Base-by-base conservation (phyloP, 1,140 invertebrate genomes). In the Bombus difficillimus region DNA sequence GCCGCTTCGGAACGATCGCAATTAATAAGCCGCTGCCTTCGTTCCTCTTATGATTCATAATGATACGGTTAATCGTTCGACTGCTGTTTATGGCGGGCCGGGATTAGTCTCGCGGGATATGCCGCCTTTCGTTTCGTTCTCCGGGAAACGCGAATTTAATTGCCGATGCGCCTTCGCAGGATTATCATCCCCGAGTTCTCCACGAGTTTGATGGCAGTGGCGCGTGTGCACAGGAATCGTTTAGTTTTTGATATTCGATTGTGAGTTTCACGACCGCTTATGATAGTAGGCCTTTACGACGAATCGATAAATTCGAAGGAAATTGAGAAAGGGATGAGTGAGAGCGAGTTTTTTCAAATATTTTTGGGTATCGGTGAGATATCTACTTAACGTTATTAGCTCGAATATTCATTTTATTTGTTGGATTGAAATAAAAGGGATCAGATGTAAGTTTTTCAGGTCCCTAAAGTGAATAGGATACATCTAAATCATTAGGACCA, bases 61-160 rank as follows among this genome's bases (percentile, higher is more conserved):
- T 86, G 69, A 87, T 87, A 79, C 68, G 80, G 73, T 88, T 62
- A 84, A 87, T 72, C 72, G 71, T 79, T 64, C 71, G 81, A 75
- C 41, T 64, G 79, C 66, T 74, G 71, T 82, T 82, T 74, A 73
- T 74, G 53, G n/a, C 66, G 18, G 57, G 41, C 34, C 34, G 10
- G 37, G 43, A 82, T 74, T 82, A 81, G 86, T 66, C 78, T 74
- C 37, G 64, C 47, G 39, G 71, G 22, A 28, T 32, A 22, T 39
- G 32, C 59, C 66, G 47, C 59, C 76, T 78, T 59, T 39, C 68
- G 28, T 78, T 43, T 78, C 57, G 77, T 79, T 79, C 77, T 32
- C 62, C 28, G 37, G 41, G 62, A 66, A 79, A 79, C 68, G 79
- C 28, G 15, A 47, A n/a, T 81, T 53, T 71, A 71, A 71, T 81